Percentiles rank a stretch among this genome's conserved stretches.
Conservation (phyloP, 92 coral and sea anemone genomes). For the Porites divaricata region DNA sequence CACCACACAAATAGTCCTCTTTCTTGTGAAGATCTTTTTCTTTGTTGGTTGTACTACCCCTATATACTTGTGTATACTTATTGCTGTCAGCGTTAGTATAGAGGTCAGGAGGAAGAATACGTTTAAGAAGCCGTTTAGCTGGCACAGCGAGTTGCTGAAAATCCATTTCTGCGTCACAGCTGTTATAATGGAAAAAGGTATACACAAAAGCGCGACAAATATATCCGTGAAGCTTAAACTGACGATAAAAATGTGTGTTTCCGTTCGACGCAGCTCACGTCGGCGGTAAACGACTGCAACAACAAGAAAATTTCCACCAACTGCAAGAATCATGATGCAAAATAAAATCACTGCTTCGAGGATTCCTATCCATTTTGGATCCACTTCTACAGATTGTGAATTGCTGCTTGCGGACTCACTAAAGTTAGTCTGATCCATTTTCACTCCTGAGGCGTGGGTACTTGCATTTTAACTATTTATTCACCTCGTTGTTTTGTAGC, state of each 20-base stretch:
- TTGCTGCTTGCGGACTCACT: not conserved
- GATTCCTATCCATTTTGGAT: slow-evolving; percentile 50
- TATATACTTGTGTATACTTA: slow-evolving; percentile 65
- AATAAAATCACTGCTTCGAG: slow-evolving; percentile 48
- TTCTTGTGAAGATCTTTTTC: slow-evolving; percentile 43
- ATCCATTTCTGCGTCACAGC: slow-evolving; percentile 56
- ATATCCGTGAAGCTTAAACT: slow-evolving; percentile 68
- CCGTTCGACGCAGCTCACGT: slow-evolving; percentile 60
- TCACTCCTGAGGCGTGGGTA: not conserved
- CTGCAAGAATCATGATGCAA: slow-evolving; percentile 47
- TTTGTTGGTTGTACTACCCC: slow-evolving; percentile 53
- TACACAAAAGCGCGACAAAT: slow-evolving; percentile 62
- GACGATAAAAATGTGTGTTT: slow-evolving; percentile 62
- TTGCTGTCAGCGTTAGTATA: slow-evolving; percentile 67
- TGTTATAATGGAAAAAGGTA: slow-evolving; percentile 65
- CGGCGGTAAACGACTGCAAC: slow-evolving; percentile 66
- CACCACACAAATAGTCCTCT: slow-evolving; percentile 47
- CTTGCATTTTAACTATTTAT: not conserved
- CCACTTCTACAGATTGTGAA: not conserved
- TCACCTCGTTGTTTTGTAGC: not conserved
- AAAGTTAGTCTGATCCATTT: not conserved
- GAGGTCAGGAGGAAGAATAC: slow-evolving; percentile 64
- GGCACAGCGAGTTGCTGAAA: slow-evolving; percentile 48
- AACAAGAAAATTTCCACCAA: slow-evolving; percentile 59
- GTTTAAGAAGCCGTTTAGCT: slow-evolving; percentile 64